Evolutionary conservation across 2,113 vertebrate species (phyloP), one percentile per base, ranked within the genome.

Genomic region (Prionailurus viverrinus): DNA sequence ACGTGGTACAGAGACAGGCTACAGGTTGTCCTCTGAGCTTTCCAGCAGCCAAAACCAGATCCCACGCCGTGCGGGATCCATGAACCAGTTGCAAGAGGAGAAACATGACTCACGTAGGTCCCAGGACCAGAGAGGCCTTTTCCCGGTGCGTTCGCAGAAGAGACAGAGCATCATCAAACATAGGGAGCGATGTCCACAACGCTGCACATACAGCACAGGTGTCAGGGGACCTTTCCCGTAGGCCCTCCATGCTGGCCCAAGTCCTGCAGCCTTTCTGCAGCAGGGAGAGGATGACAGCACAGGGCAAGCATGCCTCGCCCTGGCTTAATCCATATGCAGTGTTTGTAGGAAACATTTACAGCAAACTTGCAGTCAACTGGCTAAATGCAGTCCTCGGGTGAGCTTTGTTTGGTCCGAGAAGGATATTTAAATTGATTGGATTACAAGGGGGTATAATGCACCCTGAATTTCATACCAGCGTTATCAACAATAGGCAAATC

Each of bases 251-350:
- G 55, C 63, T 74, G 92, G 92, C 92, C 63, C 9, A 4, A 2
- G 25, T 25, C 88, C 97, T 55, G 71, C 27, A 79, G 83, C 73
- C 4, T 29, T 41, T 7, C 92, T 73, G 51, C 58, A 11, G 41
- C 58, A 31, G 25, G 55, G 36, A 91, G 71, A 58, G 4, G 69
- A 61, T 2, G 53, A 29, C 61, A 18, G 5, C 2, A 1, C 18
- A 53, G 86, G 71, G 27, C 18, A 1, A 16, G 48, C 48, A 0
- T 0, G 39, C n/a, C 25, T 0, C 25, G 5, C 53, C 21, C 33
- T 10, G 10, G 27, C 36, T 86, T 55, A n/a, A 33, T 53, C 66
- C 15, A 7, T 12, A 1, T 0, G 1, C 25, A 39, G 63, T 0
- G 3, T 31, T 55, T 39, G 18, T 2, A 15, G 65, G 39, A 80